Conservation (phyloP, 2,888 invertebrate genomes). For the Colostygia pectinataria region DNA sequence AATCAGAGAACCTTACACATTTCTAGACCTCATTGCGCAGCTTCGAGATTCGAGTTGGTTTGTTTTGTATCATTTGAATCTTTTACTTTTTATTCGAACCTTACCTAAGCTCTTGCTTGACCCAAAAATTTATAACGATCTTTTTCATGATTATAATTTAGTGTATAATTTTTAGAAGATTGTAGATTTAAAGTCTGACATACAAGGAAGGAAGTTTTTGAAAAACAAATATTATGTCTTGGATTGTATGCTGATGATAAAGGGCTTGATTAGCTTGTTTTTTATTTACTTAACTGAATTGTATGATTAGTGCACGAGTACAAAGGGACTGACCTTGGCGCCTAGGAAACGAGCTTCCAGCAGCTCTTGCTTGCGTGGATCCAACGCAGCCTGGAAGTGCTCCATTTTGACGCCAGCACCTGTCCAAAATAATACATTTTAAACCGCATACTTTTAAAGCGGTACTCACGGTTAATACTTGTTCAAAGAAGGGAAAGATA, state of each 20-base stretch:
- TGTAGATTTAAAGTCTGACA: no score
- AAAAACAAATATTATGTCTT: no score
- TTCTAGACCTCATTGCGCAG: constrained; percentile 26
- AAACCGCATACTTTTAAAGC: constrained; percentile 17
- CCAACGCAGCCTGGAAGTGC: constrained; percentile 97
- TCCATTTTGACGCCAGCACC: constrained; percentile 97
- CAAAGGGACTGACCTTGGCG: constrained; percentile 90
- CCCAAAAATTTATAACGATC: not conserved
- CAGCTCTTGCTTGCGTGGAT: constrained; percentile 99
- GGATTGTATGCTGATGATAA: no score
- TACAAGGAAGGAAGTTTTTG: no score
- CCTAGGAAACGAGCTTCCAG: constrained; percentile 98
- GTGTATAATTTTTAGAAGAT: no score
- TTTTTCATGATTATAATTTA: no score
- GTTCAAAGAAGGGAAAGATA: not conserved
- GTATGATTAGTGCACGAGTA: constrained; percentile 11
- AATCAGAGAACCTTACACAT: constrained; percentile 22
- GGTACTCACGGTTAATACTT: constrained; percentile 14
- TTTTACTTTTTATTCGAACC: no score
- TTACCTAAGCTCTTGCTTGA: constrained; percentile 1
- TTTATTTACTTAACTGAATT: not conserved
- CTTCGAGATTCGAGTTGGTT: constrained; percentile 7
- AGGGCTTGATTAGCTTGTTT: no score
- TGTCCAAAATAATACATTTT: constrained; percentile 64
- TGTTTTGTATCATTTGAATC: not conserved